Evolutionary conservation across 1,140 invertebrate species (phyloP).

Genomic region (Mactra quadrangularis): DNA sequence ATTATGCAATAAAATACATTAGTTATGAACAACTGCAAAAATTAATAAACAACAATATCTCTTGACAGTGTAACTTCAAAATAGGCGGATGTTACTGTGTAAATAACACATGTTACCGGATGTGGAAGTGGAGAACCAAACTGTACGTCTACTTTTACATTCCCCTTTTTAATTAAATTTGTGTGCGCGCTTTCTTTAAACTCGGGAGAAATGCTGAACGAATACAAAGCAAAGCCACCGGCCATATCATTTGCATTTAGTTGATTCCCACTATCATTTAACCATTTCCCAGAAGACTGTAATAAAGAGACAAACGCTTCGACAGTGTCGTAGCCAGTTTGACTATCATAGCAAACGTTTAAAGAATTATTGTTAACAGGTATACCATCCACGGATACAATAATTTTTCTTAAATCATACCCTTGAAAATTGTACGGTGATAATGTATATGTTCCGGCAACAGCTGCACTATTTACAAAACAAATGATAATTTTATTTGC

Average conservation of each 20-base stretch:
- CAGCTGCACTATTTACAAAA: constrained; percentile 1
- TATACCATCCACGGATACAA: neutral
- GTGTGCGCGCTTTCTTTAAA: neutral
- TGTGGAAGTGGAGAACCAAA: neutral
- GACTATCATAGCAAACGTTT: neutral
- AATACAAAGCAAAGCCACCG: neutral
- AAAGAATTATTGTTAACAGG: neutral
- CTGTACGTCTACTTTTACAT: neutral
- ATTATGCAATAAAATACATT: too few species aligned
- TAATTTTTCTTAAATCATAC: neutral
- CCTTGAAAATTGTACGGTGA: constrained; percentile 12
- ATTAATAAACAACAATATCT: too few species aligned
- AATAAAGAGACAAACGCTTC: constrained; percentile 2
- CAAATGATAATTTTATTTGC: constrained; percentile 4
- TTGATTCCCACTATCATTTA: constrained; percentile 4
- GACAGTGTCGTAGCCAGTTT: neutral
- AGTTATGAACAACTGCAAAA: too few species aligned
- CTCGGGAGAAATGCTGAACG: neutral
- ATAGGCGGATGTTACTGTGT: neutral
- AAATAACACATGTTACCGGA: neutral
- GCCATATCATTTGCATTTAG: neutral
- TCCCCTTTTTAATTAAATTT: neutral
- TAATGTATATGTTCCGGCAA: neutral
- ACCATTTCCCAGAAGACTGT: neutral
- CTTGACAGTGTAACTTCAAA: too few species aligned